Evolutionary conservation across 2,888 invertebrate genomes (phyloP), one percentile per base, ranked within the genome.

Genomic region (Pharmacophagus antenor): DNA sequence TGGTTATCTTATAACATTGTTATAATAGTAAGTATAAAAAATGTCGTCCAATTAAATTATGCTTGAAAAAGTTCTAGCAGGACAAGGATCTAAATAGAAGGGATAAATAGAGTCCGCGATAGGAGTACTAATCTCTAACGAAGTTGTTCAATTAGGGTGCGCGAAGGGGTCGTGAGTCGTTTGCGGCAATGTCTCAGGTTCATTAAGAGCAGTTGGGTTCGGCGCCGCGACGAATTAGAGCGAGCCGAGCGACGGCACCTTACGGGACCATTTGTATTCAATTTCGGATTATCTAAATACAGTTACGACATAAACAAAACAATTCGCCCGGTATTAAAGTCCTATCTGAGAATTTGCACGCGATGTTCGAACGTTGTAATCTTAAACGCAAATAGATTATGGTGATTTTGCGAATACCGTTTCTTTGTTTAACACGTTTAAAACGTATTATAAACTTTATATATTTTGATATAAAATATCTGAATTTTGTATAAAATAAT

Each of bases 171-270:
- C 42, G 18, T 23, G 59, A 22, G 54, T 54, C 59, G 46, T 60
- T 59, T 59, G 58, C 58, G 58, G 58, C 53, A 37, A 47, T 53
- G 58, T 56, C 60, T 51, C 56, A 22, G 46, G 50, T 56, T 60
- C 55, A 59, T 59, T 60, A 60, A 46, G 60, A 60, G 23, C 21
- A 56, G 37, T 49, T 51, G 44, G 23, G 27, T 37, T 20, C 15
- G 31, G 25, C 51, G 20, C 50, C n/a, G 44, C 56, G 52, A 52
- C 47, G 53, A 58, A 58, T 54, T 58, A 58, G 49, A 50, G 49
- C 44, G 53, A 44, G 50, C 56, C 25, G 6, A 41, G 21, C 10
- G 41, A 48, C 47, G 42, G 46, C 46, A 55, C 50, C 52, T 17
- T 60, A 25, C 55, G 51, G 56, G 17, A 17, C 37, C 55, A 46